phyloP scores from a whole-genome alignment of 2,888 invertebrate species.

The Drosophila birchii region DNA sequence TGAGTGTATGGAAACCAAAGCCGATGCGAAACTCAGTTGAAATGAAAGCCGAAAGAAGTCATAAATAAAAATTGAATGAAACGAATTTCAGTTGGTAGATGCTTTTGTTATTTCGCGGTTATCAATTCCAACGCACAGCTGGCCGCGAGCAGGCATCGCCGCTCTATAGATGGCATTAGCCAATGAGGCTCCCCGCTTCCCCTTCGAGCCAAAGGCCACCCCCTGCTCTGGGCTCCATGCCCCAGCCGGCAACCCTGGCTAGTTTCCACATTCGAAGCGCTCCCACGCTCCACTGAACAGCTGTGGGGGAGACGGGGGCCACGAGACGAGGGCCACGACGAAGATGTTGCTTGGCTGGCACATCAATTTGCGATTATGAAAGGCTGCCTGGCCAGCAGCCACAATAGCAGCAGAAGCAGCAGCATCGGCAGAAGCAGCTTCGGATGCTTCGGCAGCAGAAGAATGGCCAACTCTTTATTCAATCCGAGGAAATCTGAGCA shows the following conservation, averaged over 20 bases:
- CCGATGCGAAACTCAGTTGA: constrained; percentile 39
- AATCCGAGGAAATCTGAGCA: constrained; percentile 76
- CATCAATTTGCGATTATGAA: constrained; percentile 79
- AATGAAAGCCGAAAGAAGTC: constrained; percentile 55
- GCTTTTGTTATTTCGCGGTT: constrained; percentile 77
- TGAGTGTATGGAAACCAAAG: constrained; percentile 18
- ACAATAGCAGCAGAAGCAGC: constrained; percentile 34
- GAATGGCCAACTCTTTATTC: constrained; percentile 73
- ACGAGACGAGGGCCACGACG: constrained; percentile 48
- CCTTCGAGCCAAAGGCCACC: background rate
- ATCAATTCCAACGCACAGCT: constrained; percentile 72
- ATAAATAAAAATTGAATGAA: constrained; percentile 63
- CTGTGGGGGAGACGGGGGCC: constrained; percentile 24
- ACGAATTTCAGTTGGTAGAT: constrained; percentile 58
- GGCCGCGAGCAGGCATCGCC: constrained; percentile 56
- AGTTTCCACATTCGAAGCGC: constrained; percentile 72
- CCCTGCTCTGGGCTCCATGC: background rate
- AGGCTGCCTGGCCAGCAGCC: constrained; percentile 72
- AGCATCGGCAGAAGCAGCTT: constrained; percentile 22
- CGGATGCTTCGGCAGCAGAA: constrained; percentile 37
- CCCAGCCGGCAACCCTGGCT: constrained; percentile 25
- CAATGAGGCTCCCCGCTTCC: constrained; percentile 51
- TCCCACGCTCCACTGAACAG: constrained; percentile 78
- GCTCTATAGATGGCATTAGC: constrained; percentile 59
- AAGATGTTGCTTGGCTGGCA: constrained; percentile 64